Evolutionary conservation across 2,888 invertebrate genomes (phyloP).

Genomic region (Sesamia inferens): DNA sequence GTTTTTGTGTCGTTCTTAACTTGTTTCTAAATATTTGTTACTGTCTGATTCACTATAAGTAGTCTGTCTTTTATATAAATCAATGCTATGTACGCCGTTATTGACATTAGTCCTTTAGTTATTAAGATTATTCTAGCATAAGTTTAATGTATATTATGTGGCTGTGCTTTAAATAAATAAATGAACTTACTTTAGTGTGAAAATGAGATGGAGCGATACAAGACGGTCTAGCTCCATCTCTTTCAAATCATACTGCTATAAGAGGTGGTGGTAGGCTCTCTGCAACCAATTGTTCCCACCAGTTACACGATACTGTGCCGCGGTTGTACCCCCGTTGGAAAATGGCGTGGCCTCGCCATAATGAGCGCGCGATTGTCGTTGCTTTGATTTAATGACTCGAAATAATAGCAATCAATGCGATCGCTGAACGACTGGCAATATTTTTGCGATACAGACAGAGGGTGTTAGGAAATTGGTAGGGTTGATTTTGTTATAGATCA

Average conservation of each 20-base stretch:
- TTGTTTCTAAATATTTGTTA: too few species aligned
- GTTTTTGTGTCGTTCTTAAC: too few species aligned
- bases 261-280: not conserved
- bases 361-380: constrained; percentile 82
- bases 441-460: constrained; percentile 68
- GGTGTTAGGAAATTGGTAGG: constrained; percentile 50
- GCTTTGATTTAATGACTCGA: constrained; percentile 87
- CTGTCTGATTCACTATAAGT: too few species aligned
- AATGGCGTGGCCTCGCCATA: constrained; percentile 75
- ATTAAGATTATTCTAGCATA: too few species aligned
- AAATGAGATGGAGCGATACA: not conserved
- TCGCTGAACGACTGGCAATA: constrained; percentile 68
- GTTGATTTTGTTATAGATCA: constrained; percentile 25
- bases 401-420: constrained; percentile 86
- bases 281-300: constrained; percentile 36
- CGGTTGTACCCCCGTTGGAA: constrained; percentile 61
- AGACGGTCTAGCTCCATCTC: not conserved
- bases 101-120: too few species aligned
- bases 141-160: too few species aligned
- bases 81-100: too few species aligned
- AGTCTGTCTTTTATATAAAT: too few species aligned
- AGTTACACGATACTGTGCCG: constrained; percentile 38
- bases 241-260: not conserved
- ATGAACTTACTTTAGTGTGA: too few species aligned
- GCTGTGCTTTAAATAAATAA: too few species aligned